Evolutionary conservation across 1,140 invertebrate genomes (phyloP), one percentile per base, ranked within the genome.

Genomic region (Homarus americanus): DNA sequence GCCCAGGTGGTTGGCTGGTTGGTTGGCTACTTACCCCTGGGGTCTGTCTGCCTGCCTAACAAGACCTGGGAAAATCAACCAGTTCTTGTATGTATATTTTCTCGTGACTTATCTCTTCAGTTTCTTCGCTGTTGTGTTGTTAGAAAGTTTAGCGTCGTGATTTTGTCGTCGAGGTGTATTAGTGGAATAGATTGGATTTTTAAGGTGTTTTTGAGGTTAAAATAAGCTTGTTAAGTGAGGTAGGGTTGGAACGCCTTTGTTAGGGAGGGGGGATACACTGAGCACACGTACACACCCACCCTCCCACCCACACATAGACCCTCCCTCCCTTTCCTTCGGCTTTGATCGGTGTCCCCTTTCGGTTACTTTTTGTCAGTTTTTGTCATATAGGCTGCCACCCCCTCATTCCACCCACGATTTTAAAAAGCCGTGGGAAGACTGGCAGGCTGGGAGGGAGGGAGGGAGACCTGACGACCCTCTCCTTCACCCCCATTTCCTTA

Each of bases 361-460:
- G 84, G 84, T 87, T 75, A 75, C 40, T 87, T 83, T 58, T 83
- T 83, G 82, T 83, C 82, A 83, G 82, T 83, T 78, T 78, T 78
- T 76, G 84, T 87, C 84, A 78, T 87, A 87, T 82, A 41, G 32
- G 38, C 82, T n/a, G 40, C 78, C 78, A 41, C 78, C 78, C 78
- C 41, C 76, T 49, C 78, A 80, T 80, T 80, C 78, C 78, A 80
- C 41, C 40, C 78, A 49, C 78, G 78, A 80, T 53, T 80, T 80
- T 41, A 80, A 80, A 80, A 80, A 80, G 78, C 24, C 78, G 78
- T 80, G 78, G 78, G 78, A 80, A 80, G 41, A 17, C 20, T 15
- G 75, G 75, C 10, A 34, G 75, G 75, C 10, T 20, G 36, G 75
- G 36, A 20, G 73, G 73, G 10, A 36, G 15, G 73, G 34, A n/a